Base-by-base conservation (phyloP, 2,113 vertebrate species). In the Redunca redunca region DNA sequence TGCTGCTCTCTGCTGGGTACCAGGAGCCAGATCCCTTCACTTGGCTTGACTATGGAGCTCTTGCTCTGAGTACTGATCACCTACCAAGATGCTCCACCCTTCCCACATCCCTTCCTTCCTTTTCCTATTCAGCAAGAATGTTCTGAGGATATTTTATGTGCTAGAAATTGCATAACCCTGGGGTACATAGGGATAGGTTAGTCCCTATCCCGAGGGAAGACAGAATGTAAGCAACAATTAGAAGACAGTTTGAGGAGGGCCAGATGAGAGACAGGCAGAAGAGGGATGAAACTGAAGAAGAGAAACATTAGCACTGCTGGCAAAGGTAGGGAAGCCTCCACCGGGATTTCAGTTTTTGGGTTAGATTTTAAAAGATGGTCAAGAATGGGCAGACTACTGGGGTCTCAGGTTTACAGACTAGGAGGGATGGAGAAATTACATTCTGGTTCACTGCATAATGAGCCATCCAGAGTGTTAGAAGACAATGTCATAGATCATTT, bases 401-500 rank as follows among this genome's bases (percentile, higher is more conserved):
- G 80, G 40, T 86, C 86, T 60, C 84, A 90, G 64, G 92, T 97
- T 94, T 88, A 85, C 52, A 78, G 50, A 60, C n/a, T 40, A 90
- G 71, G 55, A 81, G 11, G 17, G 17, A 16, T 89, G 50, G 62
- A 67, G 84, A 97, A 94, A 95, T 92, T 95, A 90, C 46, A 90
- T 80, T 95, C 85, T 91, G 28, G 83, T 96, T 83, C 55, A 91
- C 46, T 97, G 97, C 93, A 94, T 95, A 95, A 97, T 57, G 86
- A 95, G 21, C 10, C 60, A 57, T 80, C 36, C 28, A 53, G 82
- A 52, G 14, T 89, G 33, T 83, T 88, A 53, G 88, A 94, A 93
- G 93, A 95, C 89, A 97, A 2, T 94, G 55, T 71, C 92, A 94
- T 94, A 96, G 88, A 97, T 92, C 74, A 95, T 90, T 98, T 88